Evolutionary conservation across 2,797 vertebrate species (phyloP), one percentile per base, ranked within the genome.

Genomic region (Pangasius sanitwongsei): DNA sequence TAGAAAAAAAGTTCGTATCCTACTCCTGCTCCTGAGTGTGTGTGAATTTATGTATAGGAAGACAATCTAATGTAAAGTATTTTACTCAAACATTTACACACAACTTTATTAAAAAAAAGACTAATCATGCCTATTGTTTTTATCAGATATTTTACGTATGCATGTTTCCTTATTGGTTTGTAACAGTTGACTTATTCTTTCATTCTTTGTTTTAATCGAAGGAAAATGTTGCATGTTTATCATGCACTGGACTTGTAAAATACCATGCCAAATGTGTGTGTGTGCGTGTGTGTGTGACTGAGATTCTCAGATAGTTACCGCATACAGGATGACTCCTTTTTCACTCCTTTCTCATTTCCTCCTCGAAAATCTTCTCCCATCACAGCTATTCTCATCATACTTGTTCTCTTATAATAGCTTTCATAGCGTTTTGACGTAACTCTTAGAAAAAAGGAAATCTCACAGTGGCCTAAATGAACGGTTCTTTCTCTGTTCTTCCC

Each of bases 401-500:
- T 6, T 13, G 2, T 63, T 83, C 81, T 44, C 59, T 7, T 41
- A 28, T 28, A 63, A 44, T 63, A 83, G 37, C 20, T 28, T 63
- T n/a, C 23, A 44, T 28, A 63, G 23, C 0, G 0, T 25, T 61
- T 59, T 44, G 80, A 61, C 2, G 23, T 37, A 82, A 61, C 78
- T 34, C 57, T 55, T 11, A 18, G 3, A 65, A 44, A 63, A 75
- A 69, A 48, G 11, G 8, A 44, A 83, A 78, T 91, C 57, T 87
- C 61, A 61, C 74, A 87, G 69, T 74, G 82, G 61, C 41, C 75
- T 63, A 88, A 89, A 90, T 85, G 88, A 89, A 86, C 48, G 84
- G 59, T 85, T 88, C 65, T 31, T 6, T 82, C 89, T 93, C 92
- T 95, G 91, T 95, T 95, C 94, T 89, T 44, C 53, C 88, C 87